Evolutionary conservation across 2,888 invertebrate species (phyloP).

Genomic region (Heterodera filipjevi): DNA sequence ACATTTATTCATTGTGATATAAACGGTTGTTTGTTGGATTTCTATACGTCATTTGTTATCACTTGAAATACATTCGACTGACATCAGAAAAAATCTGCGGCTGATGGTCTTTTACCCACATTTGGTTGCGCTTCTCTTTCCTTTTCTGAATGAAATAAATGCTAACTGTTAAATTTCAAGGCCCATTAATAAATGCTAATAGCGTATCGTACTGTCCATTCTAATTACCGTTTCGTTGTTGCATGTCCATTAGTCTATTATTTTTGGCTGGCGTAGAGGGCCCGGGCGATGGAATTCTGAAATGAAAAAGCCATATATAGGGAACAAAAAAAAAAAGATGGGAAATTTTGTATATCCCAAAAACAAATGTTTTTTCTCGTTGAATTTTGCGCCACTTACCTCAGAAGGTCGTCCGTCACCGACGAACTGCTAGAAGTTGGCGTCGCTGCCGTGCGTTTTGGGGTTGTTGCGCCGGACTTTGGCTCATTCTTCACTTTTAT

Average conservation of each 20-base stretch:
- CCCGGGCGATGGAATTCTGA: neutral
- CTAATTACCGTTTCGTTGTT: neutral
- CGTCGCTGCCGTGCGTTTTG: neutral
- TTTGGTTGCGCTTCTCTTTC: neutral
- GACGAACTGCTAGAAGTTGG: neutral
- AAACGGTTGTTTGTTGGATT: too few relatives aligned
- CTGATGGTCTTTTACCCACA: conserved; percentile 8
- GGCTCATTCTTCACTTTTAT: conserved; percentile 34
- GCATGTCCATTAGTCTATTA: neutral
- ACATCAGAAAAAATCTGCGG: conserved; percentile 29
- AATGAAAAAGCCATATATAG: neutral
- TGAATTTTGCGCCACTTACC: neutral
- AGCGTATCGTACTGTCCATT: too few relatives aligned
- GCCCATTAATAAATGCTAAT: too few relatives aligned
- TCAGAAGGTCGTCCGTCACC: neutral
- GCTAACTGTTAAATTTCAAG: too few relatives aligned
- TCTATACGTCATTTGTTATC: too few relatives aligned
- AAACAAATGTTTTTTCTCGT: neutral
- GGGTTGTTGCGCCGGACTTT: conserved; percentile 22
- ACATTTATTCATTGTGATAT: too few relatives aligned
- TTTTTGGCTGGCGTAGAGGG: neutral
- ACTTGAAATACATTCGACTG: neutral
- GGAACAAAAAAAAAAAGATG: too few relatives aligned
- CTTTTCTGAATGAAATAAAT: neutral
- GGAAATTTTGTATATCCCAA: too few relatives aligned